phyloP scores from a whole-genome alignment of 2,888 invertebrate genomes.

The Yponomeuta malinellus region DNA sequence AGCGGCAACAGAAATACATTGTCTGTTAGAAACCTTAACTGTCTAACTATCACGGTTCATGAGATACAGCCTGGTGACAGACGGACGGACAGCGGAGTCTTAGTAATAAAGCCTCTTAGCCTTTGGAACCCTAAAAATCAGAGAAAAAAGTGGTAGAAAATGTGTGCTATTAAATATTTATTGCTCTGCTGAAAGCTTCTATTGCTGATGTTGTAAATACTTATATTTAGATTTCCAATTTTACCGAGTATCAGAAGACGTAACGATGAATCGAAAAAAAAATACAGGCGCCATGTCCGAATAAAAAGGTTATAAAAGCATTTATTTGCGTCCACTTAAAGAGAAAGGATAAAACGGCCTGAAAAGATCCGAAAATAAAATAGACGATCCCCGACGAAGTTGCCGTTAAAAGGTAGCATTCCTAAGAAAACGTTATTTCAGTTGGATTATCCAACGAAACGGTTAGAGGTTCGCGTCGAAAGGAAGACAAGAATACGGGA shows the following conservation, averaged over 20 bases:
- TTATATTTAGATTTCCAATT: neutral
- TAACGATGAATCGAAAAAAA: neutral
- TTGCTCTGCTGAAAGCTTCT: too few species aligned
- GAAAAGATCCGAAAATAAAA: slow-evolving; percentile 7
- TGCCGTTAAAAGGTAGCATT: slow-evolving; percentile 9
- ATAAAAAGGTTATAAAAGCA: neutral
- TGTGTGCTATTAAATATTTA: too few species aligned
- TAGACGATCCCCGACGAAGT: slow-evolving; percentile 3
- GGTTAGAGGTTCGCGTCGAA: neutral
- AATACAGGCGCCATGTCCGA: neutral
- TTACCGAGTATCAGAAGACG: neutral
- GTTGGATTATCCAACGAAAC: slow-evolving; percentile 4
- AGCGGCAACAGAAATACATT: too few species aligned
- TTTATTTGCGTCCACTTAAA: slow-evolving; percentile 6
- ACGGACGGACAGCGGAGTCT: too few species aligned
- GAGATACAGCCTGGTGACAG: too few species aligned
- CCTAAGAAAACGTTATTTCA: slow-evolving; percentile 10
- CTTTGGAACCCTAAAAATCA: too few species aligned
- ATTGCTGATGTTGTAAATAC: neutral
- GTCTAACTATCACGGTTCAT: too few species aligned
- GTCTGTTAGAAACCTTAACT: too few species aligned
- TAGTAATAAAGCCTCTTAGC: too few species aligned
- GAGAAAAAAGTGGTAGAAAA: too few species aligned
- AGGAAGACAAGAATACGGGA: slow-evolving; percentile 1
- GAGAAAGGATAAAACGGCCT: slow-evolving; percentile 1